Evolutionary conservation across 2,797 vertebrate species (phyloP).

Genomic region (Huso huso): DNA sequence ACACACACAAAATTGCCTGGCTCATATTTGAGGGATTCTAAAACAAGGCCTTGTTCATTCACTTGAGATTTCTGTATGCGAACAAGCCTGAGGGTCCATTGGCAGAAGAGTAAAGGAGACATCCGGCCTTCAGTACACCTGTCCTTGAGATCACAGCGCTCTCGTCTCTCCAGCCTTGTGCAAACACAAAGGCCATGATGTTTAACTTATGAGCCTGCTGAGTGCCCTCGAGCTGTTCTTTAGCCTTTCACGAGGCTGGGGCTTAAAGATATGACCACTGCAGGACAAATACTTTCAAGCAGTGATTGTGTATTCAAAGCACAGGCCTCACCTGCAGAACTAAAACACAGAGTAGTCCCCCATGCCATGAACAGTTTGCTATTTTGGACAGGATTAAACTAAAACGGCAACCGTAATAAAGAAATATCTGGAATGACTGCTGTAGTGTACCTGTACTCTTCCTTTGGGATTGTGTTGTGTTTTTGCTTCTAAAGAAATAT

Average conservation of each 20-base stretch:
- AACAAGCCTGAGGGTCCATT: background rate
- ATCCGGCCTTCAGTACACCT: slow-evolving; percentile 2
- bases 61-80: background rate
- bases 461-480: too few species aligned
- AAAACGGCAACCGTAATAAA: too few species aligned
- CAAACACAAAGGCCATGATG: slow-evolving; percentile 19
- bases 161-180: background rate
- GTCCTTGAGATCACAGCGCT: background rate
- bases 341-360: too few species aligned
- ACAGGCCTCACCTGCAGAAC: too few species aligned
- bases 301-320: too few species aligned
- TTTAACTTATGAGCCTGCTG: slow-evolving; percentile 12
- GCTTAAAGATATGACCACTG: background rate
- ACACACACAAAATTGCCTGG: slow-evolving; percentile 25
- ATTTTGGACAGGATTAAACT: too few species aligned
- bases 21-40: background rate
- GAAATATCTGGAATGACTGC: too few species aligned
- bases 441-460: too few species aligned
- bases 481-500: too few species aligned
- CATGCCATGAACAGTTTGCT: too few species aligned
- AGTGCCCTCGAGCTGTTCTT: slow-evolving; percentile 4
- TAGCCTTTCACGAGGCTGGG: background rate
- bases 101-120: background rate
- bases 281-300: background rate
- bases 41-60: background rate